A percentile compares a stretch with the other conserved stretches of the same genome.
phyloP scores from a whole-genome alignment of 2,888 invertebrate genomes.

The Mesorhabditis sp. region DNA sequence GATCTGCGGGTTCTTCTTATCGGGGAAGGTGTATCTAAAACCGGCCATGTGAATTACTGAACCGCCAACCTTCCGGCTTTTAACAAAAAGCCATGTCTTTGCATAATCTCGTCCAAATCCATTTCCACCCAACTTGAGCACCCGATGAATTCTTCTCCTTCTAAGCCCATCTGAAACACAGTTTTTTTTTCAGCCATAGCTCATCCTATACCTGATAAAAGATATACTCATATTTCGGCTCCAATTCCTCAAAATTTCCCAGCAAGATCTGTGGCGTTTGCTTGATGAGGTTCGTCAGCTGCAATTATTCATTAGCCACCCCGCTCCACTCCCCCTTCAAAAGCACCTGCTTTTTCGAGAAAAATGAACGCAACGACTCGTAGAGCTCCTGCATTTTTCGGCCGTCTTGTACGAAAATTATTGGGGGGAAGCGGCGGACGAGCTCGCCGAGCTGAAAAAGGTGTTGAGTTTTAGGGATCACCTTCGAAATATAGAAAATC shows the following conservation, averaged over 20 bases:
- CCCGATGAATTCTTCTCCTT: constrained; percentile 40
- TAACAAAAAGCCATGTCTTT: constrained; percentile 39
- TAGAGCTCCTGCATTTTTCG: constrained; percentile 25
- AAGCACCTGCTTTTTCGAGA: constrained; percentile 32
- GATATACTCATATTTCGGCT: constrained; percentile 53
- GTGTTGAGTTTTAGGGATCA: constrained; percentile 6
- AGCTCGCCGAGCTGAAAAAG: constrained; percentile 32
- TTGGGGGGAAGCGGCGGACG: constrained; percentile 26
- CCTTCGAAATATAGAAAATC: not conserved
- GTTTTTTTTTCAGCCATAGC: not conserved
- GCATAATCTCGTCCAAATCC: constrained; percentile 26
- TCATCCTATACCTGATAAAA: constrained; percentile 36
- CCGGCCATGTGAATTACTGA: constrained; percentile 16
- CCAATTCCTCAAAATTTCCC: constrained; percentile 44
- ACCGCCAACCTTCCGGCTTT: constrained; percentile 33
- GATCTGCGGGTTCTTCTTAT: constrained; percentile 41
- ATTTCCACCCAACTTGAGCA: constrained; percentile 27
- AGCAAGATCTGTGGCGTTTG: constrained; percentile 34
- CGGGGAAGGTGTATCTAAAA: constrained; percentile 42
- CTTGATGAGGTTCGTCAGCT: not conserved
- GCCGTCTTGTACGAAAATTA: constrained; percentile 28
- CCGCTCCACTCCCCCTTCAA: not conserved
- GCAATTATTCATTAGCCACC: not conserved
- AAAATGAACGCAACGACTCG: constrained; percentile 32
- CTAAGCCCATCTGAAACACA: constrained; percentile 46